Base-by-base conservation (phyloP, 2,888 invertebrate genomes). In the Diaperis boleti region DNA sequence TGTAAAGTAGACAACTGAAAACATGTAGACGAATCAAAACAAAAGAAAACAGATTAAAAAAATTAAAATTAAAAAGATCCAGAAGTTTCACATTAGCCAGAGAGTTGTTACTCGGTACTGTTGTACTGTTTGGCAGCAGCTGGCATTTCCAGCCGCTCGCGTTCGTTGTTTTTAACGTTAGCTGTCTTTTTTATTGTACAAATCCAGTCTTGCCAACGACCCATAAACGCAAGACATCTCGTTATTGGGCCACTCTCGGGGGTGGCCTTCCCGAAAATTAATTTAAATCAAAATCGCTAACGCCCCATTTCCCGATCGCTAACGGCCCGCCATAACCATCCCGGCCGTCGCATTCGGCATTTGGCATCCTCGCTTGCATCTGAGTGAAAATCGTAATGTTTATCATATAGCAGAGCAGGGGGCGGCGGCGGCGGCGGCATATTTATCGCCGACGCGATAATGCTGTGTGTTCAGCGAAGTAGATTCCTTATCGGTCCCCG, bases 341-440 rank as follows among this genome's bases (percentile, higher is more conserved):
- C 63, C 65, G 60, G 65, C 65, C 60, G 60, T 66, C 61, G 67
- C 71, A 71, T 71, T 73, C 73, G 75, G 75, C 75, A 73, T 62
- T 67, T 64, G 63, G 49, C 56, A 67, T 62, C 63, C 57, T 62
- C 61, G 64, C 59, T 66, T 62, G 64, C 59, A 67, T 62, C 70
- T 71, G 72, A 73, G 70, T 68, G 72, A 73, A 73, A 74, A 74
- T 73, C 73, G 69, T 72, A 70, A 72, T 72, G 74, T 72, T 72
- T 73, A 70, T 73, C 72, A 73, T 74, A 69, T 66, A 65, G 54
- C n/a, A n/a, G n/a, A n/a, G n/a, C n/a, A n/a, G n/a, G n/a, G n/a
- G n/a, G n/a, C n/a, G n/a, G n/a, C n/a, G n/a, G n/a, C n/a, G 14
- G 37, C 47, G 54, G 49, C 56, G 65, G 35, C 50, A 70, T 72